phyloP scores from a whole-genome alignment of 2,113 vertebrate species.

The Candoia aspera region DNA sequence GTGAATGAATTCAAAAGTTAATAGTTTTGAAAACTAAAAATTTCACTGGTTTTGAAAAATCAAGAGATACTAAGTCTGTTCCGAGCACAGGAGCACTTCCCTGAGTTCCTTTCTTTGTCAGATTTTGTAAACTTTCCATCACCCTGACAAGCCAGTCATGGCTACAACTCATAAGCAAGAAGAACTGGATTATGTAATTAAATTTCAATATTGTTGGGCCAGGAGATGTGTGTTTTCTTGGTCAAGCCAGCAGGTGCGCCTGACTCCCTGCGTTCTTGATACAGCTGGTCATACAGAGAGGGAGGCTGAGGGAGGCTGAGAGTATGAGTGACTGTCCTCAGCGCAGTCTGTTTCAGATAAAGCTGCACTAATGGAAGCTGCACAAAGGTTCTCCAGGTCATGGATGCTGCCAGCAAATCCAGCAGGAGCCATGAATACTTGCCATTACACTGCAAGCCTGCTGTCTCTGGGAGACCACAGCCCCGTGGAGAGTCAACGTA shows the following conservation, averaged over 20 bases:
- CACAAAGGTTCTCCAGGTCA: not conserved
- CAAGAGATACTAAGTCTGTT: no score
- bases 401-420: not conserved
- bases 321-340: not conserved
- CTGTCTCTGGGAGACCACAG: no score
- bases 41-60: not conserved
- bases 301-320: not conserved
- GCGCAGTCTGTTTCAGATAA: not conserved
- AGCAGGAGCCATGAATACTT: not conserved
- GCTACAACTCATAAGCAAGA: not conserved
- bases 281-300: not conserved
- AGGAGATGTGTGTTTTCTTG: not conserved
- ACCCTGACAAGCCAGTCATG: not conserved
- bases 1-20: not conserved
- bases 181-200: constrained; percentile 54
- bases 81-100: constrained; percentile 7
- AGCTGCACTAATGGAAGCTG: not conserved
- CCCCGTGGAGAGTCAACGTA: not conserved
- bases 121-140: constrained; percentile 38
- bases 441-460: not conserved
- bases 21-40: fast-evolving
- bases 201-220: constrained; percentile 51
- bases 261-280: not conserved
- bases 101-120: constrained; percentile 18
- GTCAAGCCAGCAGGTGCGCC: not conserved